These are phyloP conservation scores for Belgica antarctica DNA, from an alignment of 2,888 invertebrate species.

Conservation along the genomic window DNA sequence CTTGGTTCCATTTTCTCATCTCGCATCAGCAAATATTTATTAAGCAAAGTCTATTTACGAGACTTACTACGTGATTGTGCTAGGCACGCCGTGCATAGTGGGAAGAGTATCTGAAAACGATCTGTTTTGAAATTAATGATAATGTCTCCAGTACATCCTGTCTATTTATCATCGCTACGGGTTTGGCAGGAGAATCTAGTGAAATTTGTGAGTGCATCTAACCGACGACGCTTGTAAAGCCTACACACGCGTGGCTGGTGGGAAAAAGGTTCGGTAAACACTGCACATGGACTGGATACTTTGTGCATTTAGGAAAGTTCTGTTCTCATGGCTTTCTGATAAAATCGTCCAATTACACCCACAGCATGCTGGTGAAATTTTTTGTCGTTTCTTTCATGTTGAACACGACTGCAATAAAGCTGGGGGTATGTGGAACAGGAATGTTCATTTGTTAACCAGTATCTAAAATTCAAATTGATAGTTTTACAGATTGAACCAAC, in stretches of 20 bases:
- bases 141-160: conserved; percentile 30
- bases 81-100: background rate
- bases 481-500: background rate
- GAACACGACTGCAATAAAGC: background rate
- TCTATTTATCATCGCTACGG: conserved; percentile 28
- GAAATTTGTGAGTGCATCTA: background rate
- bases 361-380: background rate
- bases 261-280: background rate
- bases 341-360: background rate
- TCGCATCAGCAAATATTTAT: conserved; percentile 36
- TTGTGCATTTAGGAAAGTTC: background rate
- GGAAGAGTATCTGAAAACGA: background rate
- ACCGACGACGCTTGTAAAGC: background rate
- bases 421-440: background rate
- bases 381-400: background rate
- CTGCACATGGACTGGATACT: background rate
- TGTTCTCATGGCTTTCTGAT: conserved; percentile 2
- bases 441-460: background rate
- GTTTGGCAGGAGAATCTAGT: background rate
- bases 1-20: background rate
- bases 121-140: conserved; percentile 29
- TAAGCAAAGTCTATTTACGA: conserved; percentile 24
- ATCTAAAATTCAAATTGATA: background rate
- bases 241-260: background rate
- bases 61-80: background rate